Percentiles rank a stretch among this genome's conserved stretches.
phyloP scores from a whole-genome alignment of 2,113 vertebrate species.

The Melanocharis versteri region DNA sequence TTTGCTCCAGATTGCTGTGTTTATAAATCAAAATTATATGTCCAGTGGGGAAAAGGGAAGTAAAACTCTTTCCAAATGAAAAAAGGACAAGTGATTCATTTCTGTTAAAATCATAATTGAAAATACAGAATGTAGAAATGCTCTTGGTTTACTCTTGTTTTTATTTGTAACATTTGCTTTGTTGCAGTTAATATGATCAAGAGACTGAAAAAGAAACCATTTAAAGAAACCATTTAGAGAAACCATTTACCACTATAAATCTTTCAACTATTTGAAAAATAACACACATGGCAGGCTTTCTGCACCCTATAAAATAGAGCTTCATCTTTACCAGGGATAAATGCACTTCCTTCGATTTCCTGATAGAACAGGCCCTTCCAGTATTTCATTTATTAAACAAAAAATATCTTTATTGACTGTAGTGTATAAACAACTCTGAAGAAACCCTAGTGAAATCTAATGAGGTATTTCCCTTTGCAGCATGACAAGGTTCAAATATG shows the following conservation, averaged over 20 bases:
- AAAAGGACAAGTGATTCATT: conserved; percentile 75
- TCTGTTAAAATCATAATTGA: conserved; percentile 77
- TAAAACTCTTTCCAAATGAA: conserved; percentile 78
- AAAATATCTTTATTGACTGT: conserved; percentile 26
- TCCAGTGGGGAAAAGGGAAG: conserved; percentile 78
- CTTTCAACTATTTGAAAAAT: conserved; percentile 59
- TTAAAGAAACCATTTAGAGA: conserved; percentile 3
- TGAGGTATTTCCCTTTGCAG: conserved; percentile 38
- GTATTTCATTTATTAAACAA: conserved; percentile 52
- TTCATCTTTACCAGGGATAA: conserved; percentile 53
- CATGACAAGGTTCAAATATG: conserved; percentile 38
- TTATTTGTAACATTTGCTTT: conserved; percentile 49
- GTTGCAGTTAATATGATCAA: conserved; percentile 12
- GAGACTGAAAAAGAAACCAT: conserved; percentile 4
- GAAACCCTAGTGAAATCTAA: conserved; percentile 32
- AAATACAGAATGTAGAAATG: conserved; percentile 71
- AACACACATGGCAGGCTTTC: conserved; percentile 13
- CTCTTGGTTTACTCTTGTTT: conserved; percentile 20
- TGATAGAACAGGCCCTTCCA: neutral
- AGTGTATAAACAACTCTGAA: conserved; percentile 5
- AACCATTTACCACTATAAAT: neutral
- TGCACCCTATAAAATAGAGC: conserved; percentile 11
- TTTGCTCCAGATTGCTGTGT: conserved; percentile 69
- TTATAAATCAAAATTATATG: conserved; percentile 85
- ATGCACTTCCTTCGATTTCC: conserved; percentile 33